Conservation (phyloP, 2,888 invertebrate genomes). For the Tipula helvola region DNA sequence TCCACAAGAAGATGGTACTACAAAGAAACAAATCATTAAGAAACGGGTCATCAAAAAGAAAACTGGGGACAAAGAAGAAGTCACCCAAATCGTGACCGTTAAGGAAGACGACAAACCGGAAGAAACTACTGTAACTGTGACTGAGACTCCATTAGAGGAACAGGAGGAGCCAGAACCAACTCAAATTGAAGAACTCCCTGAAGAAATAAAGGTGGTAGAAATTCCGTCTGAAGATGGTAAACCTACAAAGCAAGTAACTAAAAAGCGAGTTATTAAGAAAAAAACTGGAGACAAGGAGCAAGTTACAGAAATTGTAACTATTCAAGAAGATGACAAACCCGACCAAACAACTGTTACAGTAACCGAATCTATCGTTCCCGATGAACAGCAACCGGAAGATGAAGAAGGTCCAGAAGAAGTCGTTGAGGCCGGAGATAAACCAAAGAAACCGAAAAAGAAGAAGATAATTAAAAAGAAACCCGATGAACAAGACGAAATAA, state of each 20-base stretch:
- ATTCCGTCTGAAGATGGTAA: slow-evolving; percentile 20
- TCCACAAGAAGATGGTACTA: slow-evolving; percentile 19
- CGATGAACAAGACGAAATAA: slow-evolving; percentile 21
- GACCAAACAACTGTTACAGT: slow-evolving; percentile 22
- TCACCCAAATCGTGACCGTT: slow-evolving; percentile 28
- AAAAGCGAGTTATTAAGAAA: slow-evolving; percentile 28
- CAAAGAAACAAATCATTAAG: slow-evolving; percentile 26
- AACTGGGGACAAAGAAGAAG: slow-evolving; percentile 25
- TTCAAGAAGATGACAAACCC: slow-evolving; percentile 21
- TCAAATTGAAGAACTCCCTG: slow-evolving; percentile 19
- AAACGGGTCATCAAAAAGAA: slow-evolving; percentile 29
- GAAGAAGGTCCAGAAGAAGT: slow-evolving; percentile 14
- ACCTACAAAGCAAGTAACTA: slow-evolving; percentile 22
- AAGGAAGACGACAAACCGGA: slow-evolving; percentile 32
- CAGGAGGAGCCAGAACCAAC: slow-evolving; percentile 19
- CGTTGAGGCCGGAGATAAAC: slow-evolving; percentile 20
- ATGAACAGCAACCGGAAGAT: slow-evolving; percentile 27
- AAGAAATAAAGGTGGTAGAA: slow-evolving; percentile 22
- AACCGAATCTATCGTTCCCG: slow-evolving; percentile 19
- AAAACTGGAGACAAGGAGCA: slow-evolving; percentile 21
- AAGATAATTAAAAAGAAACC: slow-evolving; percentile 21
- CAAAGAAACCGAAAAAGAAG: slow-evolving; percentile 22
- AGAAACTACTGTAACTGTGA: slow-evolving; percentile 23
- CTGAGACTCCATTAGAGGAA: slow-evolving; percentile 26
- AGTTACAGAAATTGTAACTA: slow-evolving; percentile 19